A percentile compares a stretch with the other conserved stretches of the same genome.
phyloP scores from a whole-genome alignment of 2,797 vertebrate genomes.

The Bucorvus abyssinicus region DNA sequence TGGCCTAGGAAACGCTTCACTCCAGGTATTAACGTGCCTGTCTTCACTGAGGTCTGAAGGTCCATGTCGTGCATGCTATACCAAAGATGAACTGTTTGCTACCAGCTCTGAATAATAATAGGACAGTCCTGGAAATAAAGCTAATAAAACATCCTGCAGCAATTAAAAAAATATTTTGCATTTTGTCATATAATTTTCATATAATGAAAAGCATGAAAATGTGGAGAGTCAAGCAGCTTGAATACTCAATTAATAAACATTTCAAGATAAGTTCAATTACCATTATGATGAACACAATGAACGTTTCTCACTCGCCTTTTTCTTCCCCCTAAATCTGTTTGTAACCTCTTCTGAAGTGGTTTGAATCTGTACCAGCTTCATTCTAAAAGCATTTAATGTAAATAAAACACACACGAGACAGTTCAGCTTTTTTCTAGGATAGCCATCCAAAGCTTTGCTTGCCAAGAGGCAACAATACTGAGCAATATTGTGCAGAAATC shows the following conservation, averaged over 20 bases:
- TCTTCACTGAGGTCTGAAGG: neutral
- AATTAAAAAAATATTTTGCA: neutral
- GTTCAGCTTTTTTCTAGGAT: neutral
- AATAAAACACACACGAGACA: neutral
- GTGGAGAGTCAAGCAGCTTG: neutral
- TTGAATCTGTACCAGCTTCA: neutral
- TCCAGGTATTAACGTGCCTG: neutral
- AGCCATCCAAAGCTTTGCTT: slow-evolving; percentile 4
- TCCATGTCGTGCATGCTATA: rapidly evolving
- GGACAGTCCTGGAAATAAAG: neutral
- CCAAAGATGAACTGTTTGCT: neutral
- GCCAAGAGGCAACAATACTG: slow-evolving; percentile 31
- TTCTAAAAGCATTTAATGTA: neutral
- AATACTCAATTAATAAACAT: neutral
- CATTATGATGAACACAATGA: neutral
- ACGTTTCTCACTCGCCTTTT: neutral
- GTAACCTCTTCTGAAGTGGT: neutral
- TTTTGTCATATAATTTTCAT: neutral
- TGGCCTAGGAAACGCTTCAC: neutral
- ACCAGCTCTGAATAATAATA: neutral
- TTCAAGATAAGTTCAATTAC: neutral
- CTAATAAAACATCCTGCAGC: neutral
- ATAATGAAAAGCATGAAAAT: neutral
- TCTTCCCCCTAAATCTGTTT: neutral
- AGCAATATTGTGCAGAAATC: slow-evolving; percentile 5